Evolutionary conservation across 2,113 vertebrate species (phyloP), one percentile per base, ranked within the genome.

Genomic region (Alces alces): DNA sequence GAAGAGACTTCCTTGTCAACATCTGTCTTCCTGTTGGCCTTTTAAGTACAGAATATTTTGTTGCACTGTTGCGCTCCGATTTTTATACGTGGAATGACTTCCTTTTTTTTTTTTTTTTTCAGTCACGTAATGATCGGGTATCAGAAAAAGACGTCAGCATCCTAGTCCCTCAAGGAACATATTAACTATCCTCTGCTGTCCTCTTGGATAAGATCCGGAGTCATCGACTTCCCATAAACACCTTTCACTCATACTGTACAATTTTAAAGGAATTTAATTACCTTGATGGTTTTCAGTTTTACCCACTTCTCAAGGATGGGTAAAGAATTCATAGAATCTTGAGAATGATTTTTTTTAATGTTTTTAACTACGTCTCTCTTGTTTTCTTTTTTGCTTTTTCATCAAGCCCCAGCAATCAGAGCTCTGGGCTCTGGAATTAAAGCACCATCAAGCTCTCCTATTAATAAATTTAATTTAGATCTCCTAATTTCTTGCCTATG

Each of bases 131-230:
- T 99, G 99, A 99, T 99, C 99, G 98, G 98, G 98, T 99, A 99
- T 99, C 99, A 99, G 99, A 99, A 99, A 98, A 99, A 99, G 99
- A 99, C 99, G 99, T 99, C 99, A 99, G 99, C 99, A 99, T 98
- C 98, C 99, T 99, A 99, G 99, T 99, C 99, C 99, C 99, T 99
- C 99, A 99, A 99, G 99, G 99, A 99, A 99, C 99, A 99, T 99
- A 99, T 99, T 99, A 99, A 99, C 98, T 98, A 98, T 99, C 99
- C 99, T 99, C 99, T 99, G 99, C 98, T 99, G 98, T 99, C 99
- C 99, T 99, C 98, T 98, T 99, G 99, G 99, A 99, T 99, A 99
- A 99, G 99, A 99, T 99, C 99, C 99, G 98, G 98, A 99, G 99
- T 99, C 99, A 99, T 99, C 98, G 96, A 98, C 98, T 99, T 98